These are phyloP conservation scores for Lycocerus yunnanus DNA, from an alignment of 2,888 invertebrate genomes.

Conservation along the genomic window DNA sequence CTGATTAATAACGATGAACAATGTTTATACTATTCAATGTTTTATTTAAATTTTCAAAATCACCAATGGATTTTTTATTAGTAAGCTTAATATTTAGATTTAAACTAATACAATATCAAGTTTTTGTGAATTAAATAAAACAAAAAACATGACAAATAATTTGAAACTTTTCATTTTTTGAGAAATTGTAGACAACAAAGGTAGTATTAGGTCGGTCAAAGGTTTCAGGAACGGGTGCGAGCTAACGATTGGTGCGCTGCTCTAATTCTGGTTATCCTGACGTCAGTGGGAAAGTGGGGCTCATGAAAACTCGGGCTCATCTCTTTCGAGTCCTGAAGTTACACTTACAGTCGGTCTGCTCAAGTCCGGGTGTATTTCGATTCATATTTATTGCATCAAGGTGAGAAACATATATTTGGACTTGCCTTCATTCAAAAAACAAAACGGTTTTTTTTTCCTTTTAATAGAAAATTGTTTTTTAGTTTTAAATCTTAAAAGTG, in stretches of 20 bases:
- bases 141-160: background rate
- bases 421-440: constrained; percentile 2
- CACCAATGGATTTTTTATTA: no score
- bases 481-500: background rate
- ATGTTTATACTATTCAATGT: no score
- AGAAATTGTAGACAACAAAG: constrained; percentile 12
- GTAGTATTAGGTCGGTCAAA: constrained; percentile 27
- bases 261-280: constrained; percentile 43
- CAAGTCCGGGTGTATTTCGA: constrained; percentile 51
- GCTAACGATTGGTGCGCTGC: constrained; percentile 48
- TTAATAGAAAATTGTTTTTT: background rate
- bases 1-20: no score
- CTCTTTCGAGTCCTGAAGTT: constrained; percentile 38
- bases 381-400: constrained; percentile 35
- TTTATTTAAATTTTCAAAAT: no score
- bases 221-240: constrained; percentile 33
- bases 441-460: background rate
- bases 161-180: background rate
- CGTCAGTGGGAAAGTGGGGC: constrained; percentile 45
- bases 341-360: constrained; percentile 34
- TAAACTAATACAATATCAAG: background rate
- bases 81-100: no score
- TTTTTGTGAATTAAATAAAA: background rate
- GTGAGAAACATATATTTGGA: constrained; percentile 33
- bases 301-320: constrained; percentile 45